phyloP scores from a whole-genome alignment of 2,797 vertebrate species.

The Oreortyx pictus region DNA sequence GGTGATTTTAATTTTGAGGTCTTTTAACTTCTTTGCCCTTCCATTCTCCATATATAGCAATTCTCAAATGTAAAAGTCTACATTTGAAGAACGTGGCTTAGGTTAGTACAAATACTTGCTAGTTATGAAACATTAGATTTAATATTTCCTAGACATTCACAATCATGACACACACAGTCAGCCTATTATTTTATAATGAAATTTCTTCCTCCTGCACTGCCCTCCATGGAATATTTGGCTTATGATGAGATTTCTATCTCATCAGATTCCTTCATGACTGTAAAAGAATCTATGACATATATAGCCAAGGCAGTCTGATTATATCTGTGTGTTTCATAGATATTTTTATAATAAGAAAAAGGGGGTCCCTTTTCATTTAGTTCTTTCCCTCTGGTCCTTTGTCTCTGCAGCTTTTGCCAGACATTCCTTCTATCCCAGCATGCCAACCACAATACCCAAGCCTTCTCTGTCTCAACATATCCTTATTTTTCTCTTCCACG shows the following conservation, averaged over 20 bases:
- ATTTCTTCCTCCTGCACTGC: neutral
- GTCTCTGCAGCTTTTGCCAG: neutral
- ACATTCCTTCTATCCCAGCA: neutral
- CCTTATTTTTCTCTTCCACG: neutral
- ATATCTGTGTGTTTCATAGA: neutral
- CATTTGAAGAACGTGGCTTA: neutral
- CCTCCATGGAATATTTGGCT: neutral
- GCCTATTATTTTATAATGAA: neutral
- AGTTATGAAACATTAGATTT: neutral
- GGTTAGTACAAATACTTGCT: too few species aligned
- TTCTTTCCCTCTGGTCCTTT: neutral
- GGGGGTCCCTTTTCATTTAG: rapidly evolving
- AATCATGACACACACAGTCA: neutral
- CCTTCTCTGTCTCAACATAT: neutral
- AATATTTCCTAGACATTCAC: neutral
- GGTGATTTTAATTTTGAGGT: neutral
- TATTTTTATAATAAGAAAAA: neutral
- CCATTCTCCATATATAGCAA: neutral
- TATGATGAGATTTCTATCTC: neutral
- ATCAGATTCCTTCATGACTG: neutral
- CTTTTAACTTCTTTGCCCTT: neutral
- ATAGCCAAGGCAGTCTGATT: neutral
- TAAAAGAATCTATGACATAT: neutral
- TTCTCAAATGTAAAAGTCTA: neutral
- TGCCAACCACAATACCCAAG: neutral